Conservation (phyloP, 2,797 vertebrate genomes). For the Glossophaga mutica region DNA sequence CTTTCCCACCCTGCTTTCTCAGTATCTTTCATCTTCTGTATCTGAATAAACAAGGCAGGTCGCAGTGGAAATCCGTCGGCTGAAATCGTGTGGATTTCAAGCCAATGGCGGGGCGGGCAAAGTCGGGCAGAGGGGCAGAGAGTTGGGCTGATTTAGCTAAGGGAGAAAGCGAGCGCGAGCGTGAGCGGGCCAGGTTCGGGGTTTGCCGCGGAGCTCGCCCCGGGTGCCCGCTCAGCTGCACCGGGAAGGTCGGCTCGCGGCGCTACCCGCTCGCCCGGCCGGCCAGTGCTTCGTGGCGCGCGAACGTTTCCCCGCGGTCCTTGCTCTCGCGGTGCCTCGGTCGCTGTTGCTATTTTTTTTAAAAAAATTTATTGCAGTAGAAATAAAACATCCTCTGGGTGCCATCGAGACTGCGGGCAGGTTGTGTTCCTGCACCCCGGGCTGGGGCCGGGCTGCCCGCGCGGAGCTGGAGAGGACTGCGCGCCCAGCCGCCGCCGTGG, state of each 20-base stretch:
- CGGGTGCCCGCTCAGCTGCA: not conserved
- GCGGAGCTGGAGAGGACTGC: slow-evolving; percentile 40
- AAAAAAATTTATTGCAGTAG: slow-evolving; percentile 47
- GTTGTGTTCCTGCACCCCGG: slow-evolving; percentile 2
- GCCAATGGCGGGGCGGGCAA: slow-evolving; percentile 59
- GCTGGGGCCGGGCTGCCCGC: slow-evolving; percentile 49
- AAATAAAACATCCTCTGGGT: slow-evolving; percentile 60
- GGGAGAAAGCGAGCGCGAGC: not conserved
- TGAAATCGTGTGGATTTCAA: not conserved
- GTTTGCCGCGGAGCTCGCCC: slow-evolving; percentile 1
- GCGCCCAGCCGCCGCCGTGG: slow-evolving; percentile 54
- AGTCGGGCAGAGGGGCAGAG: slow-evolving; percentile 47
- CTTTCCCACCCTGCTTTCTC: slow-evolving; percentile 38
- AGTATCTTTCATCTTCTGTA: slow-evolving; percentile 12
- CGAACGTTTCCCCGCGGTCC: not conserved
- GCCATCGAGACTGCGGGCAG: slow-evolving; percentile 26
- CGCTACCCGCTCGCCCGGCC: slow-evolving; percentile 13
- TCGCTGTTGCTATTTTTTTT: not conserved
- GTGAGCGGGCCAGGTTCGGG: slow-evolving; percentile 33
- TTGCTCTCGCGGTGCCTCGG: not conserved
- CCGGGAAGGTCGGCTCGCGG: not conserved
- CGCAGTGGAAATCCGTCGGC: slow-evolving; percentile 4
- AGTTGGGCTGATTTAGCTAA: not conserved
- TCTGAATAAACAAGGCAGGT: slow-evolving; percentile 68
- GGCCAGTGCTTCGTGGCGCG: not conserved